A percentile compares a stretch with the other conserved stretches of the same genome.
phyloP scores from a whole-genome alignment of 2,888 invertebrate species.

The Steinernema carpocapsae region DNA sequence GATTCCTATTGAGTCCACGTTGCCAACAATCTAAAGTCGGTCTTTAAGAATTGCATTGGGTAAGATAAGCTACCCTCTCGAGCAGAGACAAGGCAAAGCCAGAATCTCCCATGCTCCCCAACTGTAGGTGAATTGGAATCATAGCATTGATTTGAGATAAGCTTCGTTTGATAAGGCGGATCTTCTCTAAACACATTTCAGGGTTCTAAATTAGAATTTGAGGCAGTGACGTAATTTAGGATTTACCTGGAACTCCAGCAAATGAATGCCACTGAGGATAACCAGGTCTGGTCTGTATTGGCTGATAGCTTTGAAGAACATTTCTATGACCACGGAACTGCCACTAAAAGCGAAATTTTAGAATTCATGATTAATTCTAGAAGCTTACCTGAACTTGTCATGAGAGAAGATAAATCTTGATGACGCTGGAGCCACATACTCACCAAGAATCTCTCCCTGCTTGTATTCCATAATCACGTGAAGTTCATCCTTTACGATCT shows the following conservation, averaged over 20 bases:
- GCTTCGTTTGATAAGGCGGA: slow-evolving; percentile 67
- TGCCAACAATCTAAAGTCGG: slow-evolving; percentile 68
- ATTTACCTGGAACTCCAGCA: slow-evolving; percentile 69
- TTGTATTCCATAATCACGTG: slow-evolving; percentile 72
- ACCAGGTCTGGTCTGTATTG: slow-evolving; percentile 70
- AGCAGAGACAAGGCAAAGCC: slow-evolving; percentile 69
- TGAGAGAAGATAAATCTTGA: slow-evolving; percentile 71
- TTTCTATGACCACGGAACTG: slow-evolving; percentile 68
- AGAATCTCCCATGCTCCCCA: slow-evolving; percentile 71
- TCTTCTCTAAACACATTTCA: slow-evolving; percentile 64
- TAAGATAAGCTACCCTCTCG: slow-evolving; percentile 64
- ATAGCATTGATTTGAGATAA: slow-evolving; percentile 67
- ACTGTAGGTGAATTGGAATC: slow-evolving; percentile 71
- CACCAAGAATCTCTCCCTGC: slow-evolving; percentile 70
- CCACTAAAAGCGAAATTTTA: slow-evolving; percentile 53
- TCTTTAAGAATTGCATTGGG: too few species aligned
- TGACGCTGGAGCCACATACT: slow-evolving; percentile 69
- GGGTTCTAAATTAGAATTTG: slow-evolving; percentile 45
- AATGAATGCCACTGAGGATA: slow-evolving; percentile 70
- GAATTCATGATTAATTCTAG: not conserved
- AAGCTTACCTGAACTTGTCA: slow-evolving; percentile 69
- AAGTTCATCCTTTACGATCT: slow-evolving; percentile 70
- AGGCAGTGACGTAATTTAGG: not conserved
- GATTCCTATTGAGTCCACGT: slow-evolving; percentile 70
- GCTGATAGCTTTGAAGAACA: slow-evolving; percentile 70